A percentile compares a stretch with the other conserved stretches of the same genome.
Evolutionary conservation across 2,113 vertebrate species (phyloP).

Genomic region (Capreolus pygargus): DNA sequence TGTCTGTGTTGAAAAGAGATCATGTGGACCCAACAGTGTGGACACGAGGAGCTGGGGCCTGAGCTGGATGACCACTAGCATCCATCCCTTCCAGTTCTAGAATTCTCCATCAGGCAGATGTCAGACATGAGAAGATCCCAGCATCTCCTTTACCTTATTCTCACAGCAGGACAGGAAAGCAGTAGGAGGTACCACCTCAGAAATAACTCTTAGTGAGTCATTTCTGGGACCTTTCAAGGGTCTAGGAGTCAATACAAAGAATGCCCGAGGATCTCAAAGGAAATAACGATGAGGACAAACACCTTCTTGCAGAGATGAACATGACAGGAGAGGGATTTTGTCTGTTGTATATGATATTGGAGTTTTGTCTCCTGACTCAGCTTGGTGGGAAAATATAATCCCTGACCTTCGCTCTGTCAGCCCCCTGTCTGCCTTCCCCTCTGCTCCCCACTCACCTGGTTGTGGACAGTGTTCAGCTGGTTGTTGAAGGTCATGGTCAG

Average conservation of each 20-base stretch:
- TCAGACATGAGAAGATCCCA: not conserved
- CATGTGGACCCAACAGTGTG: not conserved
- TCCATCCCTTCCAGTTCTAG: not conserved
- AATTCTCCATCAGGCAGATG: not conserved
- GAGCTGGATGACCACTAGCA: rapidly evolving
- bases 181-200: not conserved
- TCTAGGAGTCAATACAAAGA: not conserved
- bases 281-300: not conserved
- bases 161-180: not conserved
- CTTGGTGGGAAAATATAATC: not conserved
- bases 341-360: not conserved
- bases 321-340: not conserved
- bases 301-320: not conserved
- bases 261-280: not conserved
- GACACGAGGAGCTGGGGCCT: not conserved
- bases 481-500: slow-evolving; percentile 99
- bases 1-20: not conserved
- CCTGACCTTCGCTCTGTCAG: rapidly evolving
- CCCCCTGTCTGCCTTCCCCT: not conserved
- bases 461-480: slow-evolving; percentile 98
- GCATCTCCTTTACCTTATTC: not conserved
- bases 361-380: not conserved
- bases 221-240: not conserved
- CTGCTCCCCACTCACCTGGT: slow-evolving; percentile 82
- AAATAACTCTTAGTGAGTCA: not conserved